These are phyloP conservation scores for Tyrannus savana DNA, from an alignment of 2,113 vertebrate genomes.

Conservation along the genomic window DNA sequence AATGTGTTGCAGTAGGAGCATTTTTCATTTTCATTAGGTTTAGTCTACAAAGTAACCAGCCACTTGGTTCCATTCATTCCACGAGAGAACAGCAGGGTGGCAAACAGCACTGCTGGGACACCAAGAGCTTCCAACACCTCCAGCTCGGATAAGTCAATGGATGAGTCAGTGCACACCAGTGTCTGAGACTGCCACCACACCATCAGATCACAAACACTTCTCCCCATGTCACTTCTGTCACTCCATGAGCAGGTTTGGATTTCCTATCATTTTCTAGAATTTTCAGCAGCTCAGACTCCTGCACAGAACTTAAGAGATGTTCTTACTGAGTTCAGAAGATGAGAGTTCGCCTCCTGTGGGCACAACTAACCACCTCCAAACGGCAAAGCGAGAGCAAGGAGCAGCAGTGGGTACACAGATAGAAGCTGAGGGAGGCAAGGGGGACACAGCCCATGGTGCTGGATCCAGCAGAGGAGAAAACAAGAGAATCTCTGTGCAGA, in stretches of 20 bases:
- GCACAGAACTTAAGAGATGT: background rate
- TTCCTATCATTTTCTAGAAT: background rate
- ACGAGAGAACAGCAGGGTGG: background rate
- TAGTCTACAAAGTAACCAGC: background rate
- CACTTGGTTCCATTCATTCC: background rate
- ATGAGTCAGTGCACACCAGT: background rate
- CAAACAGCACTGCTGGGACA: background rate
- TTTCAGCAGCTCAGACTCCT: background rate
- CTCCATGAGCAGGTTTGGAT: background rate
- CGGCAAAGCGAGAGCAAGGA: rapidly evolving
- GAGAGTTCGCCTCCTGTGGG: background rate
- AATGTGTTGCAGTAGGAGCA: background rate
- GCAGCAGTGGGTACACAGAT: background rate
- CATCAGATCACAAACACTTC: background rate
- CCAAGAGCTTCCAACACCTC: background rate
- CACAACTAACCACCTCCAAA: background rate
- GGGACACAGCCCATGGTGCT: background rate
- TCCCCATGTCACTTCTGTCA: background rate
- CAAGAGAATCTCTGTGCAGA: background rate
- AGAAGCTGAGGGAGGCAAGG: background rate
- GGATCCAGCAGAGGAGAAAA: background rate
- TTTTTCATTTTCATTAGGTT: background rate
- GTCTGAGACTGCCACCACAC: background rate
- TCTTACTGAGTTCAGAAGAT: background rate
- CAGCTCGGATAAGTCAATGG: background rate